These are phyloP conservation scores for Prionailurus viverrinus DNA, from an alignment of 2,113 vertebrate species.

Conservation along the genomic window DNA sequence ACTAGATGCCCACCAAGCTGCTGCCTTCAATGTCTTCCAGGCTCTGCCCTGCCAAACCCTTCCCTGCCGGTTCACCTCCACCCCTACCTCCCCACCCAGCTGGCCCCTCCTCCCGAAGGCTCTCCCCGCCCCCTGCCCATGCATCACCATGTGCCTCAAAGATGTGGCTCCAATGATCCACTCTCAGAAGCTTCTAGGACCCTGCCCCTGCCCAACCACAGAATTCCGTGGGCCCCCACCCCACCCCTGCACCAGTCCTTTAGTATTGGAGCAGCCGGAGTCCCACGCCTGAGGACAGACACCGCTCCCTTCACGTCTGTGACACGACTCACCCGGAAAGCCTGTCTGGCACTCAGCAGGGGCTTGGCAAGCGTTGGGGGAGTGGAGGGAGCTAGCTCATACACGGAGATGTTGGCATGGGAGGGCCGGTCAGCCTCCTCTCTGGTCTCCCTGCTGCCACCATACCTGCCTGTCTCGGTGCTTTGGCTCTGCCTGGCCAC, in stretches of 20 bases:
- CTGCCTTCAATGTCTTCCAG: background rate
- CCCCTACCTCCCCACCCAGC: background rate
- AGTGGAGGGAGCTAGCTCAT: background rate
- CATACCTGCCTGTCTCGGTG: background rate
- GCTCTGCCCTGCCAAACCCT: background rate
- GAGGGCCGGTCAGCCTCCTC: background rate
- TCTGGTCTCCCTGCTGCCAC: background rate
- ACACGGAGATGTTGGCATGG: rapidly evolving
- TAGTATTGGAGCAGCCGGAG: background rate
- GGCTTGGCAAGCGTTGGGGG: background rate
- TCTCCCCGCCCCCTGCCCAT: background rate
- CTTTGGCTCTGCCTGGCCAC: background rate
- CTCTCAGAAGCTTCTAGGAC: background rate
- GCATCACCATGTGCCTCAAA: background rate
- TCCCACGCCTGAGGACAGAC: rapidly evolving
- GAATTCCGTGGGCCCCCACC: rapidly evolving
- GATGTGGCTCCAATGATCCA: background rate
- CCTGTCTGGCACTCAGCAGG: background rate
- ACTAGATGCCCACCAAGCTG: background rate
- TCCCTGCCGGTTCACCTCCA: rapidly evolving
- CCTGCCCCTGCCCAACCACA: background rate
- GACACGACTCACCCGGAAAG: rapidly evolving
- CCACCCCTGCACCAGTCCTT: background rate
- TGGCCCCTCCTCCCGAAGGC: background rate
- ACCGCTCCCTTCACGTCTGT: rapidly evolving